These are phyloP conservation scores for Acanthosepion esculentum DNA, from an alignment of 2,888 invertebrate genomes.

Conservation along the genomic window DNA sequence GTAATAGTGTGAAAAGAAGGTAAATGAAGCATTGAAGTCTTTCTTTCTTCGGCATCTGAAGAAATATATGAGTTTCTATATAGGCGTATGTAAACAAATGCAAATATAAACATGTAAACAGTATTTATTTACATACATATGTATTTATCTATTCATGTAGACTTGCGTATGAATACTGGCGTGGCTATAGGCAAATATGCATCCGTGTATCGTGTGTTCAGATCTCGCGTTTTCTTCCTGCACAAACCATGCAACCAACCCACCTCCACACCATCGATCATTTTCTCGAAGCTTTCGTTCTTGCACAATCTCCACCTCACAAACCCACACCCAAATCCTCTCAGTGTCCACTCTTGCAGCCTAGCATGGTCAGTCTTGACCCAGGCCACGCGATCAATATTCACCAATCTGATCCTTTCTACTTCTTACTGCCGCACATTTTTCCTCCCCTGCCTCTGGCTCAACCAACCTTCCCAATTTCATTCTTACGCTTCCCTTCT, in stretches of 20 bases:
- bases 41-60: too few relatives aligned
- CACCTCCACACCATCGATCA: not conserved
- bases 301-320: not conserved
- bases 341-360: constrained; percentile 16
- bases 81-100: not conserved
- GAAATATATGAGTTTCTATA: too few relatives aligned
- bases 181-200: not conserved
- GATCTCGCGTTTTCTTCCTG: not conserved
- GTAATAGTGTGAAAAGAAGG: too few relatives aligned
- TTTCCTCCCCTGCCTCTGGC: not conserved
- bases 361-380: constrained; percentile 1
- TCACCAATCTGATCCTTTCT: constrained; percentile 10
- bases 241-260: not conserved
- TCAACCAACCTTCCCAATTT: not conserved
- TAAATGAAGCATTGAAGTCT: too few relatives aligned
- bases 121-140: not conserved
- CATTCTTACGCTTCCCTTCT: not conserved
- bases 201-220: not conserved
- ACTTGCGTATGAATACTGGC: not conserved
- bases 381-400: not conserved
- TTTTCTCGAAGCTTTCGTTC: not conserved
- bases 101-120: not conserved
- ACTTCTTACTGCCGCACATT: not conserved
- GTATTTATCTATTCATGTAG: not conserved
- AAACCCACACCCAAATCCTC: not conserved